phyloP scores from a whole-genome alignment of 2,888 invertebrate genomes.

The Xylophagus ater region DNA sequence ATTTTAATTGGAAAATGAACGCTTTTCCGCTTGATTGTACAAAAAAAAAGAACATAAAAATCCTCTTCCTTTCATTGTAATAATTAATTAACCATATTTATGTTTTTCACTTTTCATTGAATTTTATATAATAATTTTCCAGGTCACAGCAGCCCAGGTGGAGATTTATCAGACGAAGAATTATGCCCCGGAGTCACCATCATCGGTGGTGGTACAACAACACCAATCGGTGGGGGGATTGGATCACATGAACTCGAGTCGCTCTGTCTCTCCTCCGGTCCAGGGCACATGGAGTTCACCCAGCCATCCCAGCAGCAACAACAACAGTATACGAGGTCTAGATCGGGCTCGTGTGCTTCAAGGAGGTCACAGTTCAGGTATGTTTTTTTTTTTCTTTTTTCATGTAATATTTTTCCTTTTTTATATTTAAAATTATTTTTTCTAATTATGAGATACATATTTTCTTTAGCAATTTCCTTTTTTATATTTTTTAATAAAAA shows the following conservation, averaged over 20 bases:
- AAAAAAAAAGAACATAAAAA: too few species aligned
- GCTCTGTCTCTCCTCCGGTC: conserved; percentile 39
- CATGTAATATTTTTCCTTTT: conserved; percentile 8
- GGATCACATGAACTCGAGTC: conserved; percentile 40
- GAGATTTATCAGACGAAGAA: conserved; percentile 42
- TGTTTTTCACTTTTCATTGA: too few species aligned
- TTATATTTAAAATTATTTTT: too few species aligned
- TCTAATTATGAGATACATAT: too few species aligned
- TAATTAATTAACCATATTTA: too few species aligned
- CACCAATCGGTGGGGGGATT: conserved; percentile 36
- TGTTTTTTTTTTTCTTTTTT: conserved; percentile 16
- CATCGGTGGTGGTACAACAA: conserved; percentile 34
- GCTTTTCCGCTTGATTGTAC: too few species aligned
- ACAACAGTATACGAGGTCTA: conserved; percentile 35
- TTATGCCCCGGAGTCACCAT: conserved; percentile 39
- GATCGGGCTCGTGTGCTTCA: conserved; percentile 40
- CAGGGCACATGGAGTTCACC: conserved; percentile 37
- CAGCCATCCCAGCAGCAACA: conserved; percentile 32
- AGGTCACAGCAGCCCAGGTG: conserved; percentile 43
- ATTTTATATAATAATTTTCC: too few species aligned
- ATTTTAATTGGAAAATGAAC: too few species aligned
- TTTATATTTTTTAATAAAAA: too few species aligned
- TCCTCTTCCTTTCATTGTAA: too few species aligned
- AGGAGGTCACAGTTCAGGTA: conserved; percentile 40
- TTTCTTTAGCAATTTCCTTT: too few species aligned